Conservation (phyloP, 2,888 invertebrate genomes). For the Rhingia rostrata region DNA sequence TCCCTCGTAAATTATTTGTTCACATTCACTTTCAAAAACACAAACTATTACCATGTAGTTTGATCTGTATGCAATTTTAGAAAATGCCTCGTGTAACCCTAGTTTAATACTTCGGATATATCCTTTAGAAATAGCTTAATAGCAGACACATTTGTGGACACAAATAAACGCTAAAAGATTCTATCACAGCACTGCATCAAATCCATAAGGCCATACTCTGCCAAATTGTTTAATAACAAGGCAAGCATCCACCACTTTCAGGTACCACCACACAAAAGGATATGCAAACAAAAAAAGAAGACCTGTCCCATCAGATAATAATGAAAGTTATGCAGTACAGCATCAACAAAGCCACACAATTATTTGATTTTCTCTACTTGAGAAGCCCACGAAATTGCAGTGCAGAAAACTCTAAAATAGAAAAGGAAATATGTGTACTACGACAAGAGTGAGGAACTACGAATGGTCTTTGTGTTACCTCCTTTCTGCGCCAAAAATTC, state of each 20-base stretch:
- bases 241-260: not conserved
- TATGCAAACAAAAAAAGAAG: constrained; percentile 9
- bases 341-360: constrained; percentile 29
- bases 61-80: too few species aligned
- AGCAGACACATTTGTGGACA: too few species aligned
- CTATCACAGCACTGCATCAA: too few species aligned
- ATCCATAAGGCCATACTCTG: too few species aligned
- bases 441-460: not conserved
- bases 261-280: constrained; percentile 12
- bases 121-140: too few species aligned
- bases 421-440: not conserved
- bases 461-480: constrained; percentile 31
- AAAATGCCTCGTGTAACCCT: too few species aligned
- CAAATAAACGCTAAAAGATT: too few species aligned
- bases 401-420: not conserved
- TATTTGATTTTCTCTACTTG: constrained; percentile 23
- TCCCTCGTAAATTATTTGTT: too few species aligned
- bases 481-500: constrained; percentile 26
- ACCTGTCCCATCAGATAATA: constrained; percentile 41
- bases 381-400: constrained; percentile 43
- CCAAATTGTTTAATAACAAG: not conserved
- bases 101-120: too few species aligned
- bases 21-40: too few species aligned
- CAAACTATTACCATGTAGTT: too few species aligned
- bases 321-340: constrained; percentile 47